Conservation (phyloP, 1,140 invertebrate genomes). For the Arctopsyche grandis region DNA sequence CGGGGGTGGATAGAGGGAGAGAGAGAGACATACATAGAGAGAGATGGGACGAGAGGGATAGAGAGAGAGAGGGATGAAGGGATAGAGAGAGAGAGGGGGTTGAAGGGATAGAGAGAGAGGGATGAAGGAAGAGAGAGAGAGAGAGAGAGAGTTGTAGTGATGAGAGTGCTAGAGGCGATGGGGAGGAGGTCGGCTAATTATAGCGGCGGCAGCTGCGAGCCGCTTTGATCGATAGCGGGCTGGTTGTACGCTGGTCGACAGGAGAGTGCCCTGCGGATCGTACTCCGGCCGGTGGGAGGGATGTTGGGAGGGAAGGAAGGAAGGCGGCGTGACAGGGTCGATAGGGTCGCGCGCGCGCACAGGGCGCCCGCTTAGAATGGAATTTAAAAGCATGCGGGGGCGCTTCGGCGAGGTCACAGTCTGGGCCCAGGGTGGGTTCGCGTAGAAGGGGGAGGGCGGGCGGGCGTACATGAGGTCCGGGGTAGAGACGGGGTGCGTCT, state of each 20-base stretch:
- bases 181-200: neutral
- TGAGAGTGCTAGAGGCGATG: too few relatives aligned
- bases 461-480: neutral
- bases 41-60: too few relatives aligned
- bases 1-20: too few relatives aligned
- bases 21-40: too few relatives aligned
- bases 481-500: neutral
- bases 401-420: conserved; percentile 15
- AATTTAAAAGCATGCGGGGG: conserved; percentile 23
- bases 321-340: neutral
- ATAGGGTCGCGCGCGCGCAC: neutral
- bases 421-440: conserved; percentile 39
- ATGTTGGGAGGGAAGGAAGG: neutral
- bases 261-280: neutral
- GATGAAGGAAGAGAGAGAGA: too few relatives aligned
- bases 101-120: too few relatives aligned
- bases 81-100: too few relatives aligned
- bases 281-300: neutral
- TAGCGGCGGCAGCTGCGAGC: neutral
- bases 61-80: too few relatives aligned
- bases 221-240: too few relatives aligned
- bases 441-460: neutral
- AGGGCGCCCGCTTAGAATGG: conserved; percentile 29
- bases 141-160: too few relatives aligned
- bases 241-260: neutral